Percentiles rank a stretch among this genome's conserved stretches.
Conservation (phyloP, 2,797 vertebrate species). For the Sebastes minor region DNA sequence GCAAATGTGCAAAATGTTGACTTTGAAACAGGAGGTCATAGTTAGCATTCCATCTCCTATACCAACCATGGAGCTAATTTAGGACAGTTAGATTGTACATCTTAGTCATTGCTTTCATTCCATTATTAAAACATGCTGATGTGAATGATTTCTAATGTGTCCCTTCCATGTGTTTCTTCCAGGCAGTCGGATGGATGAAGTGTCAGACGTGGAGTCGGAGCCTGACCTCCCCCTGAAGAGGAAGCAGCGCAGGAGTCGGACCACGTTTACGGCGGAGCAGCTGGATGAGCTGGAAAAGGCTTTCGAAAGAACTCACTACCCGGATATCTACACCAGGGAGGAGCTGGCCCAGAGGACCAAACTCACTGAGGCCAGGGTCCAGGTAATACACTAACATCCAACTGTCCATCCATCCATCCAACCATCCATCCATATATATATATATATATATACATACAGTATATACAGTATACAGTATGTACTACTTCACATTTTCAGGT, state of each 20-base stretch:
- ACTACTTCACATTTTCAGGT: too few species aligned
- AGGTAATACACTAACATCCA: constrained; percentile 78
- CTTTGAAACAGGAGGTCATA: neutral
- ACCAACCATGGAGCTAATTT: neutral
- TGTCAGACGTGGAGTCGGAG: constrained; percentile 93
- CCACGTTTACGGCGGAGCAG: constrained; percentile 95
- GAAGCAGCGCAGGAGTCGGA: constrained; percentile 93
- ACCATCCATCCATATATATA: neutral
- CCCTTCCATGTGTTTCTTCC: constrained; percentile 4
- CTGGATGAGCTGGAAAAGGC: constrained; percentile 97
- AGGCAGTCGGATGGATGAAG: constrained; percentile 92
- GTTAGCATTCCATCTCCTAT: neutral
- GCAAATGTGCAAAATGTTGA: neutral
- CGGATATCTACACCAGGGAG: constrained; percentile 96
- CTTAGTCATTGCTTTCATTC: neutral
- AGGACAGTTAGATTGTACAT: neutral
- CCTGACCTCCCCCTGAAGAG: constrained; percentile 94
- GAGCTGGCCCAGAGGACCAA: constrained; percentile 97
- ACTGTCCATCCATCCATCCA: neutral
- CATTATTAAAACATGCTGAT: neutral
- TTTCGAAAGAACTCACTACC: constrained; percentile 96
- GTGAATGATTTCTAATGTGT: neutral
- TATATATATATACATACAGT: too few species aligned
- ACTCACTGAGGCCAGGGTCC: constrained; percentile 93
- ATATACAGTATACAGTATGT: too few species aligned